Evolutionary conservation across 2,888 invertebrate species (phyloP).

Genomic region (Chrysolina oricalcia): DNA sequence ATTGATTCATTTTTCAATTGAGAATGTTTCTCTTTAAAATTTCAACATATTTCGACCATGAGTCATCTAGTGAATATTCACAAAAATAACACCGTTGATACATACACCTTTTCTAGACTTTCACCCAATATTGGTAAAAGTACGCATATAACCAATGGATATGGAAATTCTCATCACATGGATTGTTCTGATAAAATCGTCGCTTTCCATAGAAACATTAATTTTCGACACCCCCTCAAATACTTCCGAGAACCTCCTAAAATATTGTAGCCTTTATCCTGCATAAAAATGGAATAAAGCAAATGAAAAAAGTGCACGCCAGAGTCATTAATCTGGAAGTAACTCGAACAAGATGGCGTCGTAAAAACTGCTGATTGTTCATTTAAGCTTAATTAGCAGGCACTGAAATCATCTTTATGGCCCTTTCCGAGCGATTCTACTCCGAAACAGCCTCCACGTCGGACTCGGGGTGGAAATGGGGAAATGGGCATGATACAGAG

Average conservation of each 20-base stretch:
- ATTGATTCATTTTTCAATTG: too few species aligned
- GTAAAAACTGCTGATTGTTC: slow-evolving; percentile 71
- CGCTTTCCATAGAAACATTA: too few species aligned
- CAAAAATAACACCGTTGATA: too few species aligned
- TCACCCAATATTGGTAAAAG: too few species aligned
- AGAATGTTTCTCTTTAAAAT: too few species aligned
- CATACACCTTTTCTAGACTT: too few species aligned
- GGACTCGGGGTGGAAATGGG: slow-evolving; percentile 13
- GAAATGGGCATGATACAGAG: background rate
- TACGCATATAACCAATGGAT: too few species aligned
- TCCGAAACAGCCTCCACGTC: slow-evolving; percentile 24
- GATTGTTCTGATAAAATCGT: too few species aligned
- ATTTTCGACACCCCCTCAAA: too few species aligned
- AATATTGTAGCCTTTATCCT: slow-evolving; percentile 61
- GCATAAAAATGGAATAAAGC: slow-evolving; percentile 61
- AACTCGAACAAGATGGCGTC: slow-evolving; percentile 69
- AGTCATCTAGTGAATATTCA: too few species aligned
- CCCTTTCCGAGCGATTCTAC: slow-evolving; percentile 45
- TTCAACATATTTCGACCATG: too few species aligned
- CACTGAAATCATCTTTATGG: slow-evolving; percentile 67
- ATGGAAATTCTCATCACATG: too few species aligned
- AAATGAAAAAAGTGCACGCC: slow-evolving; percentile 59
- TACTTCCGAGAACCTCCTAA: slow-evolving; percentile 57
- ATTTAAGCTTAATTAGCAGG: slow-evolving; percentile 70
- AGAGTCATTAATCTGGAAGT: slow-evolving; percentile 68